Percentiles rank a stretch among this genome's conserved stretches.
Evolutionary conservation across 2,113 vertebrate genomes (phyloP).

Genomic region (Dinomys branickii): DNA sequence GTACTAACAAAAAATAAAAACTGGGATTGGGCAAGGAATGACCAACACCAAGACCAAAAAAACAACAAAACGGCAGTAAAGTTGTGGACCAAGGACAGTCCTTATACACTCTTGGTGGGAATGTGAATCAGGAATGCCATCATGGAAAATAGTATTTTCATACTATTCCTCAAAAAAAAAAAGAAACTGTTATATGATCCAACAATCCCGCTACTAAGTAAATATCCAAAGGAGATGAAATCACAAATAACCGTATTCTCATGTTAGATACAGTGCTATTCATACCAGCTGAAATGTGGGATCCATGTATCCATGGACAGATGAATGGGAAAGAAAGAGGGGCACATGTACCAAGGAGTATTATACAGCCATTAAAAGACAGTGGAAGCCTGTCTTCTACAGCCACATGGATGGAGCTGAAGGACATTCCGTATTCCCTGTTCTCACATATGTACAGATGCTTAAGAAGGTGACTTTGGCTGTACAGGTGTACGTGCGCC

Average conservation of each 20-base stretch:
- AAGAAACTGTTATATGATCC: background rate
- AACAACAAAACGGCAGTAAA: background rate
- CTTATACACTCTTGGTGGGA: background rate
- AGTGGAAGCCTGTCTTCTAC: background rate
- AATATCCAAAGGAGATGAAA: background rate
- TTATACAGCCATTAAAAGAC: background rate
- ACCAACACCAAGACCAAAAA: background rate
- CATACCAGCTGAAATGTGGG: background rate
- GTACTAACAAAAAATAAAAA: background rate
- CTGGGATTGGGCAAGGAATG: background rate
- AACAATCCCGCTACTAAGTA: background rate
- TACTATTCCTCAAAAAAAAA: background rate
- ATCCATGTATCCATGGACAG: too few relatives aligned
- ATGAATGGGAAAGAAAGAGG: too few relatives aligned
- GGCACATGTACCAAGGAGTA: background rate
- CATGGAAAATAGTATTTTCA: background rate
- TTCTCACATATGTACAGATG: background rate
- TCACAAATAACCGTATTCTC: background rate
- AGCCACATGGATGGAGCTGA: background rate
- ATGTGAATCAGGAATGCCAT: background rate
- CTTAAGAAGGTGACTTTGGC: background rate
- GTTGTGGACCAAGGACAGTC: background rate
- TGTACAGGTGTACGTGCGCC: background rate
- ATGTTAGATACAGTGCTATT: background rate
- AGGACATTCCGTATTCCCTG: background rate